These are phyloP conservation scores for Columba janthina DNA, from an alignment of 2,113 vertebrate genomes.

Conservation along the genomic window DNA sequence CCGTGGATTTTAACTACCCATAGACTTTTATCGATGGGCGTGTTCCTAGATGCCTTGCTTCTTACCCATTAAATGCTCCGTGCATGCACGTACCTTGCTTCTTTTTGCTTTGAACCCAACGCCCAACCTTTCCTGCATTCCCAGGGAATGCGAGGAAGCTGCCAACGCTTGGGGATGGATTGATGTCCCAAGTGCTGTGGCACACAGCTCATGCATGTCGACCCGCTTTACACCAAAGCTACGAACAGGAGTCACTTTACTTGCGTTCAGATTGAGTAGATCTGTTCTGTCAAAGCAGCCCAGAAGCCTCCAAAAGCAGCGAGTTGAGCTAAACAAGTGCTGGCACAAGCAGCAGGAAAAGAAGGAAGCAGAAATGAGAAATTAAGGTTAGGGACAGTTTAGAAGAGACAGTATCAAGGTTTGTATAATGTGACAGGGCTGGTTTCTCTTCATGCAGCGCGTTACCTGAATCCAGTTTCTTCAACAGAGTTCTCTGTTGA, in stretches of 20 bases:
- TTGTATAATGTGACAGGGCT: not conserved
- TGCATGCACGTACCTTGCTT: slow-evolving; percentile 9
- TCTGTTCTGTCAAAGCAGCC: not conserved
- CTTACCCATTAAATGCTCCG: slow-evolving; percentile 34
- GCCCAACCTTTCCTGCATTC: slow-evolving; percentile 31
- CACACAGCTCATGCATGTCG: slow-evolving; percentile 41
- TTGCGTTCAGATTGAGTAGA: not conserved
- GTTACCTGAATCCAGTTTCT: slow-evolving; percentile 8
- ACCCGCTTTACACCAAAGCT: slow-evolving; percentile 20
- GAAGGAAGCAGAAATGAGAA: not conserved
- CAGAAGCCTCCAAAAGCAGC: not conserved
- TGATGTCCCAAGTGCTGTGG: not conserved
- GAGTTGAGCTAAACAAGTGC: not conserved
- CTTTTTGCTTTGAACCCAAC: slow-evolving; percentile 5
- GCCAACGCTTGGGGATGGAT: not conserved
- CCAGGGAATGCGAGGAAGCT: slow-evolving; percentile 2
- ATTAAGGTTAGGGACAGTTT: not conserved
- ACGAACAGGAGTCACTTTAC: not conserved
- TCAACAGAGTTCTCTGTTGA: not conserved
- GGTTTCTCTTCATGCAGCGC: not conserved
- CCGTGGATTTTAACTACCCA: slow-evolving; percentile 51
- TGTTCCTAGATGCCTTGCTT: slow-evolving; percentile 27
- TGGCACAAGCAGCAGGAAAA: not conserved
- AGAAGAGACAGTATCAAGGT: not conserved
- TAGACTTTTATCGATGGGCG: slow-evolving; percentile 36